These are phyloP conservation scores for Orgyia antiqua DNA, from an alignment of 2,888 invertebrate genomes.

Conservation along the genomic window DNA sequence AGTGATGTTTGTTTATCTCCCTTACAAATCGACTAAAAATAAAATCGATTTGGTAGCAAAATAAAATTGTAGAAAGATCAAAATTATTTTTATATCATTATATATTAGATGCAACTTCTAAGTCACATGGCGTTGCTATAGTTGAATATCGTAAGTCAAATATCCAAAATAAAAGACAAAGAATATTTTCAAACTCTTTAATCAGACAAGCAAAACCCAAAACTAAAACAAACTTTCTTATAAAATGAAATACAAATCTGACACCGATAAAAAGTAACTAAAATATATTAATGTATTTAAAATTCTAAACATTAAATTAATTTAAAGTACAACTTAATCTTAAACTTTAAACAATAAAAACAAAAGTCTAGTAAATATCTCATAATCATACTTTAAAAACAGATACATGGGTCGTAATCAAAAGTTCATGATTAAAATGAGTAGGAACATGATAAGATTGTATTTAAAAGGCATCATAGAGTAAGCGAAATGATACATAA, in stretches of 20 bases:
- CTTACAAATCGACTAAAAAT: no score
- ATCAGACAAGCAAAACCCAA: conserved; percentile 61
- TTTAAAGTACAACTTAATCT: conserved; percentile 44
- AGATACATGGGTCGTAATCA: conserved; percentile 51
- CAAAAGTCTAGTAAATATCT: conserved; percentile 41
- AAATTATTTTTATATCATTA: no score
- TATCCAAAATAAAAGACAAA: no score
- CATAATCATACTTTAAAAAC: conserved; percentile 67
- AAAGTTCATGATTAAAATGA: conserved; percentile 73
- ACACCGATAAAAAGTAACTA: conserved; percentile 25
- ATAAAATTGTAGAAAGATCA: no score
- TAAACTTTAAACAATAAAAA: conserved; percentile 17
- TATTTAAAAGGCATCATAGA: conserved; percentile 31
- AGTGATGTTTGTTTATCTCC: no score
- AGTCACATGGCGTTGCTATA: no score
- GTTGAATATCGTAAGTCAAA: no score
- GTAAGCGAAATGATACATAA: conserved; percentile 62
- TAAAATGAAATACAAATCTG: conserved; percentile 37
- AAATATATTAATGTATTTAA: conserved; percentile 18
- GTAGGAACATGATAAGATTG: conserved; percentile 35
- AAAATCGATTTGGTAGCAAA: no score
- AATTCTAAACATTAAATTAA: conserved; percentile 34
- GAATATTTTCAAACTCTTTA: conserved; percentile 42
- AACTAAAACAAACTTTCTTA: conserved; percentile 32
- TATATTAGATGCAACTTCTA: no score